Percentiles rank a stretch among this genome's conserved stretches.
phyloP scores from a whole-genome alignment of 2,888 invertebrate species.

The Agrochola circellaris region DNA sequence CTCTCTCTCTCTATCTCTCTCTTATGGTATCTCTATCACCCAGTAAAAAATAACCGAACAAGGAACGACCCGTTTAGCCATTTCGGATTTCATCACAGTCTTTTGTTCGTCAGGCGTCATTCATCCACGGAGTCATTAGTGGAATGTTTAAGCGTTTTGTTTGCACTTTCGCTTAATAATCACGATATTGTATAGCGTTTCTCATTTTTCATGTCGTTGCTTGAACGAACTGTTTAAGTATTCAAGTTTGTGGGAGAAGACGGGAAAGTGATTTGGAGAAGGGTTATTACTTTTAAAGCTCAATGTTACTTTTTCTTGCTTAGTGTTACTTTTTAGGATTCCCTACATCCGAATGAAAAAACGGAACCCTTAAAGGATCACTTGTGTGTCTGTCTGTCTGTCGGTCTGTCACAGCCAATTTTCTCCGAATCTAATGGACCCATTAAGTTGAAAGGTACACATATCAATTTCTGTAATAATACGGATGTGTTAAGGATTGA shows the following conservation, averaged over 20 bases:
- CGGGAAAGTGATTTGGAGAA: constrained; percentile 3
- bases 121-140: constrained; percentile 79
- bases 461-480: no score
- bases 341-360: no score
- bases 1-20: neutral
- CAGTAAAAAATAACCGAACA: neutral
- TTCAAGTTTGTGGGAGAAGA: constrained; percentile 1
- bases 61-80: constrained; percentile 44
- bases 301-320: neutral
- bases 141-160: constrained; percentile 78
- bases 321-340: no score
- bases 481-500: no score
- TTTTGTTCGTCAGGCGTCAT: constrained; percentile 76
- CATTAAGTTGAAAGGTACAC: no score
- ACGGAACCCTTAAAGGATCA: no score
- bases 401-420: no score
- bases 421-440: no score
- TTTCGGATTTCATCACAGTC: constrained; percentile 70
- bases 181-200: constrained; percentile 68
- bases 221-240: constrained; percentile 3
- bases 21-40: no score
- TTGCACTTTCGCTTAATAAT: constrained; percentile 73
- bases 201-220: constrained; percentile 37
- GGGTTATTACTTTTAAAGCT: constrained; percentile 2
- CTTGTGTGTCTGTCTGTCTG: no score